Base-by-base conservation (phyloP, 2,113 vertebrate species). In the Prochilodus magdalenae region DNA sequence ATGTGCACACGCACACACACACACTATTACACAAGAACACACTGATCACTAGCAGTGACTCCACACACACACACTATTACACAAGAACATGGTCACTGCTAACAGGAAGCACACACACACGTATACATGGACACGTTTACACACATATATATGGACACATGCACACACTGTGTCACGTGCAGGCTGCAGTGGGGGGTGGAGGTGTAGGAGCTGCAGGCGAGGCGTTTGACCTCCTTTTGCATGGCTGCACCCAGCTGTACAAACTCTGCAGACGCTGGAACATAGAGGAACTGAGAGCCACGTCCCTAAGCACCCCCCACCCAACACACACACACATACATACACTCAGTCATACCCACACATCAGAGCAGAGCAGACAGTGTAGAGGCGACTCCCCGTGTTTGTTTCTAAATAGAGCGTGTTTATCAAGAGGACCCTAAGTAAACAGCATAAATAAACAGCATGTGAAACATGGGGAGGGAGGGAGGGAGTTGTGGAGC, bases 371-470 rank as follows among this genome's bases (percentile, higher is more conserved):
- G 5, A 75, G 72, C 59, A 84, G 79, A 81, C 79, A 73, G 74
- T 51, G 66, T 33, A 15, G 47, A 79, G 72, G 73, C 44, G 29
- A 77, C 57, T 67, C 47, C 62, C 55, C 79, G 74, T 87, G 83
- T 87, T 87, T 87, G 86, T 87, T 87, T 87, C 86, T 87, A 85
- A 87, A 87, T 87, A 87, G 81, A 80, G 84, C 81, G 71, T 87
- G 84, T 85, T 87, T 85, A 85, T 87, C n/a, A 63, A 78, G 75
- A 78, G 59, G 44, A 70, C 79, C 53, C 26, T 72, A 77, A 80
- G 81, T 78, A 85, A 87, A 85, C 81, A 80, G 57, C 44, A 80
- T 73, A 73, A 80, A 80, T 73, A 87, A 87, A 87, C 81, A 85
- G 75, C 71, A 82, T 69, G 82, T 77, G 77, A 81, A 80, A 75